Base-by-base conservation (phyloP, 2,888 invertebrate genomes). In the Anoplius nigerrimus region DNA sequence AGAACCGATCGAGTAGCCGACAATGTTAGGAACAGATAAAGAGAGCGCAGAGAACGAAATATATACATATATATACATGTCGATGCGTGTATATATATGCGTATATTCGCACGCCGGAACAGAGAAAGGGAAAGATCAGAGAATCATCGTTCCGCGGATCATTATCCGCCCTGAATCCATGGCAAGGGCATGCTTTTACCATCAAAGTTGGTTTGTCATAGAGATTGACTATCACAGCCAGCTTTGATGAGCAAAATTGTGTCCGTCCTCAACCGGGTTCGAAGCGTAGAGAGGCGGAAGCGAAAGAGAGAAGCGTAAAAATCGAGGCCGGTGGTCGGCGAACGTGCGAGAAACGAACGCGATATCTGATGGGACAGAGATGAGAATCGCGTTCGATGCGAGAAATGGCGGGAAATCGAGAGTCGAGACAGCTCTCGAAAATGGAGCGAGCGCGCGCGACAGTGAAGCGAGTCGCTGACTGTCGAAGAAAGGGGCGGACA, bases 161-260 rank as follows among this genome's bases (percentile, higher is more conserved):
- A 21, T 20, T 21, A 21, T 18, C 21, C 15, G 34, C 55, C 27
- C 45, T 27, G 57, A 43, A 18, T 64, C 51, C 61, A 18, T 60
- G 51, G 53, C 69, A 58, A 71, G 84, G 89, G 86, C 89, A 91
- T 88, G 90, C 90, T 91, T 91, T 89, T 92, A 92, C 91, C 93
- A 92, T 94, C 93, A 93, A 94, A 93, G 93, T 92, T 92, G 93
- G 95, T 90, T 92, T 93, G 95, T 95, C 91, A 93, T 95, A 95
- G 94, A 90, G 92, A 90, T 88, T 81, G 90, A 88, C 95, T 95
- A 95, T 95, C 95, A 95, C 95, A 95, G 95, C 95, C 95, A 95
- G 95, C 95, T 95, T 95, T 95, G 95, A 95, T 95, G 95, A 95
- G 95, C 95, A 95, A 89, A 91, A 92, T 91, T 91, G 90, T 91